Base-by-base conservation (phyloP, 2,797 vertebrate genomes). In the Myoxocephalus aenaeus region DNA sequence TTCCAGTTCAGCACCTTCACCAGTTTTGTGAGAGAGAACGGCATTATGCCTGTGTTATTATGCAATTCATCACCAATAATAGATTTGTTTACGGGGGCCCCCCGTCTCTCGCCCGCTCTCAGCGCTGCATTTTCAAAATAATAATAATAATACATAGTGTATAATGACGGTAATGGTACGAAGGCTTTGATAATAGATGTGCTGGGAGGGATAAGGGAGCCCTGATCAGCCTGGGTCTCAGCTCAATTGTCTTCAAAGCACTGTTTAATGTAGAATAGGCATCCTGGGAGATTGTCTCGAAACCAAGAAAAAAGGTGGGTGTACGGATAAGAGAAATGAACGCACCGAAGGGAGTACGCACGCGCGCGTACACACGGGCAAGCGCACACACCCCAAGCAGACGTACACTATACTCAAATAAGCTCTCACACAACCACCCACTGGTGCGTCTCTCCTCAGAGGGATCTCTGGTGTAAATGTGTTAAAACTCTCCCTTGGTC, bases 61-160 rank as follows among this genome's bases (percentile, higher is more conserved):
- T 96, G 95, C 95, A 95, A 96, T 96, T 96, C 95, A 96, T 96
- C 95, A 96, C 95, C 94, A 95, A 96, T 96, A 96, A 96, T 95
- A 95, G 95, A 96, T 96, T 95, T 96, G 95, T 96, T 96, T 96
- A 96, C 93, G 93, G 93, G 93, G 84, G 86, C 88, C 89, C 48
- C 89, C 90, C 90, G 89, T 94, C 93, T 91, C 93, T 89, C 90
- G 89, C 92, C 87, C 66, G 92, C 94, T 94, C 93, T 93, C 93
- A 91, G 92, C 86, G 82, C 93, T 93, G 93, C 93, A 93, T 95
- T 96, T 93, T 94, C 90, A 94, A 95, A 95, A 94, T 94, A 94
- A 94, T 95, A 93, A 95, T 94, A 95, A 94, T 95, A 95, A 95
- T 94, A 95, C 93, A 93, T 92, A 93, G 90, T 92, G 89, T 93